Evolutionary conservation across 2,113 vertebrate species (phyloP), one percentile per base, ranked within the genome.

Genomic region (Dasypus novemcinctus): DNA sequence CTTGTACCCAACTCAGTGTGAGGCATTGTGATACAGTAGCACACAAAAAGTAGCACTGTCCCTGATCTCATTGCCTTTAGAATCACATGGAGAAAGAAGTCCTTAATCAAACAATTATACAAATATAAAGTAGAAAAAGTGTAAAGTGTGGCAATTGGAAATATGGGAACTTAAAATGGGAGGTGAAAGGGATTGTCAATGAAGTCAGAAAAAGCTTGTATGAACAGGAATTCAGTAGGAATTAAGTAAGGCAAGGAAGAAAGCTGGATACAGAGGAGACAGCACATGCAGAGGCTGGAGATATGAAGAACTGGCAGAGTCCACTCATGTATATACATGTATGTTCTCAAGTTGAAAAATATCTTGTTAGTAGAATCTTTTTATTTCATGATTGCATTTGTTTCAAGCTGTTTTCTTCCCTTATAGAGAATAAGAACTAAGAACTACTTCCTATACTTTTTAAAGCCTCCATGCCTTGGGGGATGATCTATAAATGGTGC

Each of bases 131-230:
- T 46, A 83, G 4, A 74, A 76, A 21, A 0, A 25, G 36, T 46
- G 8, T 52, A 71, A 76, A 61, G 0, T 36, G 13, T 74, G 17
- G 8, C 41, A 20, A 49, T 4, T 75, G 78, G 33, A 94, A 49
- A 52, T n/a, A 64, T 5, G 14, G 17, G 15, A 66, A 33, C 4
- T 29, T 74, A 46, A 59, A 69, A 84, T 54, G 2, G 7, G 4
- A 10, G 27, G 1, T 7, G 6, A 1, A 6, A 11, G 11, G 11
- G 5, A 3, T 36, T 71, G 38, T 20, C 5, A 63, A 9, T 17
- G n/a, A 68, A 12, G 33, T 84, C 18, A 94, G 59, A 94, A 85
- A 41, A 61, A 15, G 80, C 2, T 81, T 85, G 38, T 2, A 3
- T 20, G 41, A 75, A 80, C 31, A 80, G 29, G 4, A 79, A 66